These are phyloP conservation scores for Lutjanus campechanus DNA, from an alignment of 2,797 vertebrate species.

Conservation along the genomic window DNA sequence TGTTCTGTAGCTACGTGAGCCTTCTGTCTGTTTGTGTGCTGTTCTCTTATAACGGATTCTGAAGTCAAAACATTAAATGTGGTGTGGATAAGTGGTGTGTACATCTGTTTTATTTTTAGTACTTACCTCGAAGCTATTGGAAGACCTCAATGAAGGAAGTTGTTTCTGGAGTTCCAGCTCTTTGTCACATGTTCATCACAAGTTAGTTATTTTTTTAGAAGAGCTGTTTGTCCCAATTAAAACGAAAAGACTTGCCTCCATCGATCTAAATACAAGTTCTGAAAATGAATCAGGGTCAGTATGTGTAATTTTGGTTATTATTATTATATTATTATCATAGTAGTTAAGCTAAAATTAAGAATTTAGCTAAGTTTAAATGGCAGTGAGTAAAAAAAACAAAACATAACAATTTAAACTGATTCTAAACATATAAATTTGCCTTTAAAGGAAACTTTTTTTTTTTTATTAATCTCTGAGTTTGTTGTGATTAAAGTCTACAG, in stretches of 20 bases:
- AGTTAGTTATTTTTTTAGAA: not conserved
- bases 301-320: no score
- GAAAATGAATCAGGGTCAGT: not conserved
- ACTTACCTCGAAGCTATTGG: not conserved
- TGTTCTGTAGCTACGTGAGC: slow-evolving; percentile 44
- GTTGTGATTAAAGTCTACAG: no score
- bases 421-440: not conserved
- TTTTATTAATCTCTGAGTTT: no score
- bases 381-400: not conserved
- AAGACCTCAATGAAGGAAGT: not conserved
- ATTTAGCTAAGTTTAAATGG: not conserved
- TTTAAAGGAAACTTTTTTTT: not conserved
- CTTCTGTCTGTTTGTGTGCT: slow-evolving; percentile 20
- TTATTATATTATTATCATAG: no score
- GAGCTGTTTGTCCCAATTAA: not conserved
- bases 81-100: slow-evolving; percentile 29
- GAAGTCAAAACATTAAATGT: slow-evolving; percentile 52
- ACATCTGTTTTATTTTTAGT: not conserved
- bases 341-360: not conserved
- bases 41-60: slow-evolving; percentile 14
- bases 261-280: not conserved
- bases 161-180: not conserved
- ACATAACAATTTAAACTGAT: not conserved
- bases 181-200: slow-evolving; percentile 40
- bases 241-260: not conserved